A percentile compares a stretch with the other conserved stretches of the same genome.
Evolutionary conservation across 1,140 invertebrate genomes (phyloP).

Genomic region (Phortica variegata): DNA sequence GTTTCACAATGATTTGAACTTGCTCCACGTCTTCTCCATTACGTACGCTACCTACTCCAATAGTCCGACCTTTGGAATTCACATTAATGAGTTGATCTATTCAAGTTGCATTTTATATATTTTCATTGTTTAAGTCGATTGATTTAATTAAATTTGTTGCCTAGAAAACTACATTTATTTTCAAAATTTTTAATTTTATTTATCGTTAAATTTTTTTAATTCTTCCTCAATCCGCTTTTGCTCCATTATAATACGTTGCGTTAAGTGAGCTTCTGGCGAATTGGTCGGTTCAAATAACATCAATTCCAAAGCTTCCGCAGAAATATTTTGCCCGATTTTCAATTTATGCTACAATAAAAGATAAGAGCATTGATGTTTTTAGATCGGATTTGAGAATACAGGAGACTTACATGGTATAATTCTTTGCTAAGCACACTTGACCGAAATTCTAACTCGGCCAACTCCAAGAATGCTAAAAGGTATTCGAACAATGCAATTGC

Average conservation of each 20-base stretch:
- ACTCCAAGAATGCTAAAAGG: slow-evolving; percentile 65
- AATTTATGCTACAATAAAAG: slow-evolving; percentile 56
- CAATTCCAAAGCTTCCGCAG: slow-evolving; percentile 67
- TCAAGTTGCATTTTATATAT: no score
- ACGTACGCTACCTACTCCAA: no score
- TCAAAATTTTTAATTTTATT: background rate
- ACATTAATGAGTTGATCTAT: no score
- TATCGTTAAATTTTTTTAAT: slow-evolving; percentile 30
- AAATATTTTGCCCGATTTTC: slow-evolving; percentile 58
- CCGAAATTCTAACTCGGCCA: slow-evolving; percentile 58
- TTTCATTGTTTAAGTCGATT: no score
- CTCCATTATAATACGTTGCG: slow-evolving; percentile 49
- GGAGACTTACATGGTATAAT: slow-evolving; percentile 6
- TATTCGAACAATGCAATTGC: slow-evolving; percentile 75
- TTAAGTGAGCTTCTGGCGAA: slow-evolving; percentile 71
- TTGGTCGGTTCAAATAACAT: slow-evolving; percentile 69
- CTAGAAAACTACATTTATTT: background rate
- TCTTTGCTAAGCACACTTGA: slow-evolving; percentile 23
- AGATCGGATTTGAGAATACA: background rate
- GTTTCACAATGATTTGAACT: no score
- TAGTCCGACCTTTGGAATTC: no score
- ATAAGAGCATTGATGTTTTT: background rate
- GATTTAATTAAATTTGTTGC: no score
- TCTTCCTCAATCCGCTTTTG: slow-evolving; percentile 43
- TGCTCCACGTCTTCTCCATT: no score